Evolutionary conservation across 30 jellyfish, hydroid and myxozoan genomes (phyloP).

Genomic region (Cassiopea andromeda): DNA sequence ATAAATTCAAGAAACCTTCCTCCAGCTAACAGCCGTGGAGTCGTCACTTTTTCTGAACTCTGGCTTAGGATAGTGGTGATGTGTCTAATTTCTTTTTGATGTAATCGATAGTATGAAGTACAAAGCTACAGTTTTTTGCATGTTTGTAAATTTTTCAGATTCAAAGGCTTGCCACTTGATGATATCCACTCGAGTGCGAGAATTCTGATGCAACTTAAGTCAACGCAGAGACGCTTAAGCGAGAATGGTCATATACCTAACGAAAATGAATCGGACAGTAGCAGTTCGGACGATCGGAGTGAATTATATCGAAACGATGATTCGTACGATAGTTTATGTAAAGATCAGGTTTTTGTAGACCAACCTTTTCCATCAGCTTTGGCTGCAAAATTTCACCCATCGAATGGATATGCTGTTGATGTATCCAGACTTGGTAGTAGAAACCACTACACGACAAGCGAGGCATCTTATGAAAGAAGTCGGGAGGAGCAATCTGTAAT

Average conservation of each 20-base stretch:
- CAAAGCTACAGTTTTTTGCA: background rate
- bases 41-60: too few relatives aligned
- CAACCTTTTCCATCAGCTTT: background rate
- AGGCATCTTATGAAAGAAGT: background rate
- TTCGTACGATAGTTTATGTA: background rate
- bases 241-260: background rate
- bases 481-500: background rate
- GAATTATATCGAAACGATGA: background rate
- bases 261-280: conserved; percentile 57
- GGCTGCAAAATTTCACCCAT: background rate
- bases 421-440: background rate
- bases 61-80: too few relatives aligned
- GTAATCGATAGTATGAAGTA: background rate
- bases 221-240: conserved; percentile 43
- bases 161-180: conserved; percentile 38
- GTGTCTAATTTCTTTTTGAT: too few relatives aligned
- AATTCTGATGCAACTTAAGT: conserved; percentile 63
- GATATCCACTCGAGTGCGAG: conserved; percentile 70
- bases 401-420: background rate
- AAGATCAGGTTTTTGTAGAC: background rate
- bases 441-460: background rate
- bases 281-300: conserved; percentile 59
- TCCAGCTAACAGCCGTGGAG: too few relatives aligned
- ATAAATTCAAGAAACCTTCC: too few relatives aligned
- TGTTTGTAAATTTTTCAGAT: background rate